Conservation (phyloP, 2,888 invertebrate species). For the Parnassius orleans region DNA sequence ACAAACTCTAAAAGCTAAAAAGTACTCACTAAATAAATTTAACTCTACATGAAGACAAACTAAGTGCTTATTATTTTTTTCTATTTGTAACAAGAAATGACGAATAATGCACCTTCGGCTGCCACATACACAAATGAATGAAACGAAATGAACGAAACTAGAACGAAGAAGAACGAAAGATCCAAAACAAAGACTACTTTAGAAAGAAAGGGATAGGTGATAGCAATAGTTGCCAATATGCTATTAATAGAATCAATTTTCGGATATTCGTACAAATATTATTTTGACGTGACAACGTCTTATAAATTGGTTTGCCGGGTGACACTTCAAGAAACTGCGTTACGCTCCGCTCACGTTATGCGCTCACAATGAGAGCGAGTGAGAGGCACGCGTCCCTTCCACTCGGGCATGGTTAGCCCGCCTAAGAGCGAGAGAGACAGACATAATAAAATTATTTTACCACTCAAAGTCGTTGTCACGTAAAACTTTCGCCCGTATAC, state of each 20-base stretch:
- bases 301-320: too few relatives aligned
- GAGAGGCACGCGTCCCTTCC: too few relatives aligned
- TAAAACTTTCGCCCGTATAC: too few relatives aligned
- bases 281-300: too few relatives aligned
- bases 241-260: neutral
- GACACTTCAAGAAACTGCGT: too few relatives aligned
- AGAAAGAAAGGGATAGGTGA: conserved; percentile 43
- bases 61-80: conserved; percentile 43
- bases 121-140: conserved; percentile 79
- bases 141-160: conserved; percentile 48
- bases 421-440: too few relatives aligned
- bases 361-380: too few relatives aligned
- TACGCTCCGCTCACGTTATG: too few relatives aligned
- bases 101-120: conserved; percentile 66
- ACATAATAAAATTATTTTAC: too few relatives aligned
- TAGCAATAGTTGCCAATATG: conserved; percentile 32
- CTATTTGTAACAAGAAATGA: conserved; percentile 58
- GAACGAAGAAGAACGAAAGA: conserved; percentile 45
- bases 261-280: conserved; percentile 20
- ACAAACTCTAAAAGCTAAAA: conserved; percentile 31
- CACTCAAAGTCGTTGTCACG: too few relatives aligned
- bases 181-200: conserved; percentile 35
- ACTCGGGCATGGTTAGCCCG: too few relatives aligned
- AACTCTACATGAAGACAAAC: conserved; percentile 72
- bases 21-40: conserved; percentile 66